A percentile compares a stretch with the other conserved stretches of the same genome.
Conservation (phyloP, 2,888 invertebrate genomes). For the Leptinotarsa peninsularis region DNA sequence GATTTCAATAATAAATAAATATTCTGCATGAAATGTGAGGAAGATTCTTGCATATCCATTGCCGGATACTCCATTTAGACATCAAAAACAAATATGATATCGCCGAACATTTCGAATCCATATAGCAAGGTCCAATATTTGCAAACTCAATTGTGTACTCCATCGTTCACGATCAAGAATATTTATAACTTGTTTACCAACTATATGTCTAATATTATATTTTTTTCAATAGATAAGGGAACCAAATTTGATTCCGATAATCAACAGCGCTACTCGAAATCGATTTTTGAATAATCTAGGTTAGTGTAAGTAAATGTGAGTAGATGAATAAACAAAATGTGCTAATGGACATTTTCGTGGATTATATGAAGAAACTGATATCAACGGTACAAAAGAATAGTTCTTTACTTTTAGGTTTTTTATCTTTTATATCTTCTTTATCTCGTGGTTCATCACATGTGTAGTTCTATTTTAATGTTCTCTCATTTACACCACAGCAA, state of each 20-base stretch:
- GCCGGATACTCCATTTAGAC: not conserved
- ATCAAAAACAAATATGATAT: not conserved
- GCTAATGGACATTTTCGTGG: conserved; percentile 44
- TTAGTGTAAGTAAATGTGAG: conserved; percentile 50
- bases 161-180: not conserved
- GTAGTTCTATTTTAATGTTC: no score
- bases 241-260: not conserved
- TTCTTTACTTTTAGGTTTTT: not conserved
- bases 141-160: not conserved
- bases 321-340: conserved; percentile 49
- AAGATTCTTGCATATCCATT: no score
- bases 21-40: no score
- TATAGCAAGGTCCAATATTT: not conserved
- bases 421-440: not conserved
- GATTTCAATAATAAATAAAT: no score
- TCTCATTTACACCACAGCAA: no score
- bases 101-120: not conserved
- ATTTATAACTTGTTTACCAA: conserved; percentile 10
- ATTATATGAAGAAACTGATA: conserved; percentile 39
- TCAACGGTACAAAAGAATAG: not conserved
- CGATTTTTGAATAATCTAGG: conserved; percentile 41
- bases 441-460: no score
- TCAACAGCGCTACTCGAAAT: conserved; percentile 49
- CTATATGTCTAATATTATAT: not conserved
- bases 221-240: not conserved